A percentile compares a stretch with the other conserved stretches of the same genome.
phyloP scores from a whole-genome alignment of 1,140 invertebrate species.

The Teleopsis dalmanni region DNA sequence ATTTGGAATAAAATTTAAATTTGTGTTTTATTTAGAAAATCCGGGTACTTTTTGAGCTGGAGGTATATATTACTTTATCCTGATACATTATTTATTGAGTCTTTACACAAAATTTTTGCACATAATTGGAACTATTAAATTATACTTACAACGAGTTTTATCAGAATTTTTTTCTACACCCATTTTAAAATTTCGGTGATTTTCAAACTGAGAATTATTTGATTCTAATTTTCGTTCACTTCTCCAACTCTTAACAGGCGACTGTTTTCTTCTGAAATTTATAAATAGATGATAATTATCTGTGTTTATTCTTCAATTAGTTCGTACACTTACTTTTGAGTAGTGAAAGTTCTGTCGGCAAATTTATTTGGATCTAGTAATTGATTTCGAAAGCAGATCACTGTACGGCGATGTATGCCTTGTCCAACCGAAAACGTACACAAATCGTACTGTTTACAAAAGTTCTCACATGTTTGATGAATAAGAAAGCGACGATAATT shows the following conservation, averaged over 20 bases:
- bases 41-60: too few relatives aligned
- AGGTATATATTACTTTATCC: too few relatives aligned
- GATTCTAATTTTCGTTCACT: conserved; percentile 14
- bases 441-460: conserved; percentile 48
- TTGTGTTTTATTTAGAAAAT: too few relatives aligned
- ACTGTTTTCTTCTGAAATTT: conserved; percentile 10
- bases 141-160: conserved; percentile 9
- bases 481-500: conserved; percentile 71
- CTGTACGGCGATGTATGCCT: conserved; percentile 58
- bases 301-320: background rate
- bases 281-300: background rate
- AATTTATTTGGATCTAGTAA: conserved; percentile 30
- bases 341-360: background rate
- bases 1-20: too few relatives aligned
- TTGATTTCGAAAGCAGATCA: conserved; percentile 58
- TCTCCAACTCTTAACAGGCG: conserved; percentile 24
- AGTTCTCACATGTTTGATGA: conserved; percentile 63
- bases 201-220: background rate
- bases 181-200: conserved; percentile 10
- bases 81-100: too few relatives aligned
- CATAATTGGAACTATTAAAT: too few relatives aligned
- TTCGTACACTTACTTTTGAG: background rate
- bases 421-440: conserved; percentile 72
- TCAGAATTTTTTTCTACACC: conserved; percentile 9
- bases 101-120: too few relatives aligned